phyloP scores from a whole-genome alignment of 1,140 invertebrate species.

The Temnothorax nylanderi region DNA sequence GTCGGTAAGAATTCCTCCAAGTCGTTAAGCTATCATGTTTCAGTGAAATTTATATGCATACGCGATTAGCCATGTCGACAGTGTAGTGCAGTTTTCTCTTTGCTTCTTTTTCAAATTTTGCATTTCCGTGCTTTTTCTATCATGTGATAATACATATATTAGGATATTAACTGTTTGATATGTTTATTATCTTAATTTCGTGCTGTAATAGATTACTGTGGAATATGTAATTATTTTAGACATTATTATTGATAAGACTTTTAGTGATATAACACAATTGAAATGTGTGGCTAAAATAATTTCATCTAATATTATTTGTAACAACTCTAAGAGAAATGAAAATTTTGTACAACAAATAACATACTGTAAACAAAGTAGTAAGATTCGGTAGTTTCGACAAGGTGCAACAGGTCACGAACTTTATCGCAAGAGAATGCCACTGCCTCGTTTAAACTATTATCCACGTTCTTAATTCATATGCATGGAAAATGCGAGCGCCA shows the following conservation, averaged over 20 bases:
- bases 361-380: background rate
- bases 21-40: slow-evolving; percentile 60
- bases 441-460: slow-evolving; percentile 81
- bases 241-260: background rate
- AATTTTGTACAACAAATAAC: background rate
- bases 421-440: slow-evolving; percentile 76
- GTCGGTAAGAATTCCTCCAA: slow-evolving; percentile 53
- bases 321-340: background rate
- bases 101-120: background rate
- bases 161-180: background rate
- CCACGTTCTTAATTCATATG: slow-evolving; percentile 75
- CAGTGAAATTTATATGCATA: slow-evolving; percentile 50
- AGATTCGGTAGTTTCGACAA: slow-evolving; percentile 2
- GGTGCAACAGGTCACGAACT: slow-evolving; percentile 79
- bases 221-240: background rate
- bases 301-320: background rate
- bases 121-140: background rate
- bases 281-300: background rate
- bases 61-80: slow-evolving; percentile 26
- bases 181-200: background rate
- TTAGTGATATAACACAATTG: background rate
- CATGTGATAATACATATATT: background rate
- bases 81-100: background rate
- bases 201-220: background rate
- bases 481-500: slow-evolving; percentile 63